Evolutionary conservation across 2,888 invertebrate species (phyloP), one percentile per base, ranked within the genome.

Genomic region (Endomychus coccineus): DNA sequence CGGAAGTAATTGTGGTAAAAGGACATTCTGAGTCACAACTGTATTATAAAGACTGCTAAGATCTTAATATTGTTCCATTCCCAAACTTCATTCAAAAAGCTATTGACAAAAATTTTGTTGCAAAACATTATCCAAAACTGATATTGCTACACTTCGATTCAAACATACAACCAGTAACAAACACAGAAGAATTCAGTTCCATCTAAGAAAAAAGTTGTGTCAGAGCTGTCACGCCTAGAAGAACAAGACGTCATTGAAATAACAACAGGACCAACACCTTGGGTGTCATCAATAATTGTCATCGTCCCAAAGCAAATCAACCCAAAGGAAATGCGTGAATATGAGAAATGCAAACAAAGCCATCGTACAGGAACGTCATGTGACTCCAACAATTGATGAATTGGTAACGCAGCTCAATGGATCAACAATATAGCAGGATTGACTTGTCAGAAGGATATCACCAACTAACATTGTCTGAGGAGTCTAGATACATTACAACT

Each of bases 371-470:
- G 47, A 47, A 42, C 28, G 44, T 27, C 40, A 48, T 24, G 12
- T 43, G n/a, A 44, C 44, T 24, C 43, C 45, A 14, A 48, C 48
- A 13, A 36, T 48, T 14, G 45, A 48, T 23, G 46, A 50, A 24
- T 31, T 50, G 2, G 38, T 48, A 17, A 22, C 37, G 12, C 30
- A 29, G 11, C 16, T 49, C 15, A 46, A 45, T 24, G 41, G 43
- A 19, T 33, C 45, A 16, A 41, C 14, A 29, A 15, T 49, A 16
- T 50, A 42, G 42, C n/a, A 56, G 61, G 42, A 39, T 61, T 2
- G 62, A 64, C 36, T 36, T 62, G 2, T 54, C 54, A 27, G 45
- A 54, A 16, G 62, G 56, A 1, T 63, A 56, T 41, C 61, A 64
- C 43, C 62, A 64, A 39, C 36, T 64, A 2, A 54, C 56, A 37